These are phyloP conservation scores for Xyliphius kryptos DNA, from an alignment of 2,113 vertebrate species.

Conservation along the genomic window DNA sequence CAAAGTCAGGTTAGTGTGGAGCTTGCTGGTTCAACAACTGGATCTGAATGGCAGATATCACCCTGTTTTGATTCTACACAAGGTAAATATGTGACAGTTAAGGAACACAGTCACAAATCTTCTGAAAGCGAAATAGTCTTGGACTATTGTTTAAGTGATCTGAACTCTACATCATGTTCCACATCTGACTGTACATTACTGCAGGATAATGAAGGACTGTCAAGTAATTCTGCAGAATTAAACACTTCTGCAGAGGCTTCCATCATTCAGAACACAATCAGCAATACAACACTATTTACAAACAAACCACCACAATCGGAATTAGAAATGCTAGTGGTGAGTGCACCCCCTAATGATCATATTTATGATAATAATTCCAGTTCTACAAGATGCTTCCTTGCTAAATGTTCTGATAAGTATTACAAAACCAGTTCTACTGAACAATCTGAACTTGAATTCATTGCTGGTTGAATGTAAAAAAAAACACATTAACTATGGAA, in stretches of 20 bases:
- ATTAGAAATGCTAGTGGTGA: not conserved
- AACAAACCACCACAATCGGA: constrained; percentile 7
- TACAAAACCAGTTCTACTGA: not conserved
- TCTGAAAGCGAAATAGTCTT: constrained; percentile 19
- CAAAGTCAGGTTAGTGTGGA: constrained; percentile 44
- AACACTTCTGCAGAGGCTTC: not conserved
- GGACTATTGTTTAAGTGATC: constrained; percentile 5
- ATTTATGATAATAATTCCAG: constrained; percentile 3
- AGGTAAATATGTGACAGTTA: constrained; percentile 33
- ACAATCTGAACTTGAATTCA: not conserved
- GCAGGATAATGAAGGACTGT: not conserved
- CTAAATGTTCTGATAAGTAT: constrained; percentile 5
- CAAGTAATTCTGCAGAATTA: not conserved
- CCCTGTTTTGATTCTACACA: constrained; percentile 38
- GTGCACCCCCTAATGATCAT: constrained; percentile 1
- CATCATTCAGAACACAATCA: not conserved
- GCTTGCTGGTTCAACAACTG: constrained; percentile 35
- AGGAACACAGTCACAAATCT: constrained; percentile 27
- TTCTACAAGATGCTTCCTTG: not conserved
- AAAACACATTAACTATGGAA: no score
- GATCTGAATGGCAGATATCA: constrained; percentile 37
- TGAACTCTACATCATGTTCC: constrained; percentile 1
- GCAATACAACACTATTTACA: not conserved
- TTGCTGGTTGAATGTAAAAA: not conserved
- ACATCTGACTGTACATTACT: not conserved